phyloP scores from a whole-genome alignment of 2,888 invertebrate genomes.

The Lomographa bimaculata region DNA sequence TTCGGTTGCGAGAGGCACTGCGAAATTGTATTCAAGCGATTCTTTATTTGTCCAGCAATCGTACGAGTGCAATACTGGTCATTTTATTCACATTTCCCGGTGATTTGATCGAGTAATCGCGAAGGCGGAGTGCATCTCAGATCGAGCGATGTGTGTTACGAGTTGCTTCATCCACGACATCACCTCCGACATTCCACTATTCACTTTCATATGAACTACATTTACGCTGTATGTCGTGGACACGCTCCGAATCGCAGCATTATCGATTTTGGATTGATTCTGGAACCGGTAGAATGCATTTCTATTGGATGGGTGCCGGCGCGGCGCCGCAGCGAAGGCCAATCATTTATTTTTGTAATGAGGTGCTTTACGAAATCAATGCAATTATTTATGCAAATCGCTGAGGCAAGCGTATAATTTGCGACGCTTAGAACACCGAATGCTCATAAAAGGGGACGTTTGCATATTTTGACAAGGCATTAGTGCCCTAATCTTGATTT shows the following conservation, averaged over 20 bases:
- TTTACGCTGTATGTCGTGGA: conserved; percentile 49
- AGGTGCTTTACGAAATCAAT: conserved; percentile 45
- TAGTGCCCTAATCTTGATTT: conserved; percentile 14
- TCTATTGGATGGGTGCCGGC: conserved; percentile 22
- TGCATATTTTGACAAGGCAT: conserved; percentile 20
- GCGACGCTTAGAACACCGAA: conserved; percentile 28
- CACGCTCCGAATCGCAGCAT: conserved; percentile 38
- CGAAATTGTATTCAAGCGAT: conserved; percentile 32
- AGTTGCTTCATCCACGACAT: conserved; percentile 59
- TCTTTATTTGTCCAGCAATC: conserved; percentile 17
- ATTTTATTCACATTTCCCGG: conserved; percentile 45
- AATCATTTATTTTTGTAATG: conserved; percentile 36
- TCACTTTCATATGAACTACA: conserved; percentile 77
- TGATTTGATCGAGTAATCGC: conserved; percentile 55
- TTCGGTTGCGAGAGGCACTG: conserved; percentile 6
- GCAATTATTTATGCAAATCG: conserved; percentile 45
- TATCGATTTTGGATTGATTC: conserved; percentile 45
- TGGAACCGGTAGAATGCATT: conserved; percentile 45
- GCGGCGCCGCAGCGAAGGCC: conserved; percentile 35
- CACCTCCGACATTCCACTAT: conserved; percentile 60
- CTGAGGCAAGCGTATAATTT: conserved; percentile 30
- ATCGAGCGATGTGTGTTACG: conserved; percentile 43
- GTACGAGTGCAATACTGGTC: conserved; percentile 40
- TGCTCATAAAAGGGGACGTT: conserved; percentile 20
- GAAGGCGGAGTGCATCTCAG: conserved; percentile 48